Evolutionary conservation across 2,113 vertebrate genomes (phyloP).

Genomic region (Lasiurus cinereus): DNA sequence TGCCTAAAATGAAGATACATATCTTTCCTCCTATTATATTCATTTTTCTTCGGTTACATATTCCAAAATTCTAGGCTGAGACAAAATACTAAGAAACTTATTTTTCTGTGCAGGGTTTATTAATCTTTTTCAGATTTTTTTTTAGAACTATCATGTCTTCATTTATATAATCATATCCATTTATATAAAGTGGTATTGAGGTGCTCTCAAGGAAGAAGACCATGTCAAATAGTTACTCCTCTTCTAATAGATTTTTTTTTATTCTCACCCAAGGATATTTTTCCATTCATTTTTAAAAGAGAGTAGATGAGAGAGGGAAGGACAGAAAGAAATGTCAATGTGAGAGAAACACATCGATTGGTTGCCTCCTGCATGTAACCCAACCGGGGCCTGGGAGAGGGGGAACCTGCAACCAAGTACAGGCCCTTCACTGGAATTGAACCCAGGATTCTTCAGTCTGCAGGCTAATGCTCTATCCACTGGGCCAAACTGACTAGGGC

Average conservation of each 20-base stretch:
- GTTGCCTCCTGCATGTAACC: no score
- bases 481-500: no score
- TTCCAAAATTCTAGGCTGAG: background rate
- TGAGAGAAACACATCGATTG: no score
- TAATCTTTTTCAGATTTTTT: background rate
- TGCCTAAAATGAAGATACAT: background rate
- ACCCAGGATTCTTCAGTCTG: no score
- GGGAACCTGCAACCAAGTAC: no score
- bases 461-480: no score
- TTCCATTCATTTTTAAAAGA: no score
- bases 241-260: background rate
- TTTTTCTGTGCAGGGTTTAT: background rate
- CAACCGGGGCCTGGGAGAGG: no score
- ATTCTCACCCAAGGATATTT: no score
- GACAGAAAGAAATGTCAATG: no score
- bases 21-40: background rate
- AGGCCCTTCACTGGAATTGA: no score
- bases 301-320: no score
- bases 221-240: background rate
- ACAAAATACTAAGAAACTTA: slow-evolving; percentile 29
- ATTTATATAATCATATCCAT: background rate
- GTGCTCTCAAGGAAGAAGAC: background rate
- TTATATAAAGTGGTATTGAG: background rate
- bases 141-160: background rate
- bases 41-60: slow-evolving; percentile 30